A percentile compares a stretch with the other conserved stretches of the same genome.
These are phyloP conservation scores for Sakesphorus luctuosus DNA, from an alignment of 2,113 vertebrate genomes.

Conservation along the genomic window DNA sequence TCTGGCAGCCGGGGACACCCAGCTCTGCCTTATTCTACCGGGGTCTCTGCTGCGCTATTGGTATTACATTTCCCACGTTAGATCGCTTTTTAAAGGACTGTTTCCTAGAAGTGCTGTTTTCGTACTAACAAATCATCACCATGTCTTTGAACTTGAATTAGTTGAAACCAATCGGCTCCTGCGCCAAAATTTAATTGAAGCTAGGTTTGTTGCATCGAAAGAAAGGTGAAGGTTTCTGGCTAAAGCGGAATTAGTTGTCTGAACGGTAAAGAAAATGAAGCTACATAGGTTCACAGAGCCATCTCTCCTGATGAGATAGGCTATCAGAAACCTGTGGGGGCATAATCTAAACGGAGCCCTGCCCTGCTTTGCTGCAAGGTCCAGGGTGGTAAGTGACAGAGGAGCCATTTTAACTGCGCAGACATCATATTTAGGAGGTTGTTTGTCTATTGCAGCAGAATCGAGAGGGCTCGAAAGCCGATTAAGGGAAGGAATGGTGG, in stretches of 20 bases:
- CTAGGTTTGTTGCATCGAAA: conserved; percentile 42
- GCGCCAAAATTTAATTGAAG: conserved; percentile 42
- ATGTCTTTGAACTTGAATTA: conserved; percentile 85
- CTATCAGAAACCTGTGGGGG: not conserved
- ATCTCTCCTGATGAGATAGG: not conserved
- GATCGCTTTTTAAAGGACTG: not conserved
- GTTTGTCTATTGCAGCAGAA: not conserved
- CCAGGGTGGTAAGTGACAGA: conserved; percentile 53
- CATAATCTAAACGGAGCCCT: not conserved
- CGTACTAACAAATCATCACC: conserved; percentile 45
- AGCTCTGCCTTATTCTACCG: not conserved
- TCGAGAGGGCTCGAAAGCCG: not conserved
- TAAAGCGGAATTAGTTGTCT: not conserved
- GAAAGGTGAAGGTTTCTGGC: not conserved
- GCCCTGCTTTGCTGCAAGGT: not conserved
- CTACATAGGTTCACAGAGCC: not conserved
- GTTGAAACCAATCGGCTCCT: conserved; percentile 46
- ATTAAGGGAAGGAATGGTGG: not conserved
- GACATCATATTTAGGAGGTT: conserved; percentile 34
- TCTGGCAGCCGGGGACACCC: not conserved
- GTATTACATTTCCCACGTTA: not conserved
- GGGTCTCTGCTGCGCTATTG: not conserved
- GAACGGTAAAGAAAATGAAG: not conserved
- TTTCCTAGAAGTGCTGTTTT: conserved; percentile 16
- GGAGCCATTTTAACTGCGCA: conserved; percentile 80